Conservation (phyloP, 2,113 vertebrate species). For the Callipepla squamata region DNA sequence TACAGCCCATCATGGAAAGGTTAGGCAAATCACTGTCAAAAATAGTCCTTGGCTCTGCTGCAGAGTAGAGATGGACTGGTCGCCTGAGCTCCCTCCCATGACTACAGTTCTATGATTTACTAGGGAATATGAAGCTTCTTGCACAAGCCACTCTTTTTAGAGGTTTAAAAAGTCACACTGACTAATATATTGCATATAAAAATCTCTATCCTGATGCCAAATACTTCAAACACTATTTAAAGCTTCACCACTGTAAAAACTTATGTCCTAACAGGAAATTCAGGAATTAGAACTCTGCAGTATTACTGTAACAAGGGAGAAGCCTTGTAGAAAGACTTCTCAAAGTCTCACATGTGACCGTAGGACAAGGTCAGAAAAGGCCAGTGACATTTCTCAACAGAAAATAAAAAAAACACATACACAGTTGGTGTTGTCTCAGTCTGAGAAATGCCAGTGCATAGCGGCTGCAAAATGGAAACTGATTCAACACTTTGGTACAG, state of each 20-base stretch:
- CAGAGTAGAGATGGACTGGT: slow-evolving; percentile 30
- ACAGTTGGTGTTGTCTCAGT: not conserved
- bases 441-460: slow-evolving; percentile 15
- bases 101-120: slow-evolving; percentile 59
- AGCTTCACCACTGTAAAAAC: slow-evolving; percentile 59
- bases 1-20: slow-evolving; percentile 55
- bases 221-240: slow-evolving; percentile 56
- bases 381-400: slow-evolving; percentile 26
- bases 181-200: slow-evolving; percentile 48
- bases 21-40: slow-evolving; percentile 52
- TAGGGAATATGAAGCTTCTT: slow-evolving; percentile 45
- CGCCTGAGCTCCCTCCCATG: slow-evolving; percentile 25
- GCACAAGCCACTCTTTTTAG: slow-evolving; percentile 31
- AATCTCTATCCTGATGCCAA: slow-evolving; percentile 41
- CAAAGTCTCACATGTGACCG: slow-evolving; percentile 20
- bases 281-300: slow-evolving; percentile 45
- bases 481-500: not conserved
- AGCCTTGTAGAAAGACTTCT: slow-evolving; percentile 43
- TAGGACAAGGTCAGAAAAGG: slow-evolving; percentile 47
- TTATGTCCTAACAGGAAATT: slow-evolving; percentile 42
- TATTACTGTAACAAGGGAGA: slow-evolving; percentile 8
- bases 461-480: not conserved
- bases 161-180: slow-evolving; percentile 52
- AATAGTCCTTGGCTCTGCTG: slow-evolving; percentile 32
- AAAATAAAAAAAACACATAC: slow-evolving; percentile 39